These are phyloP conservation scores for Prionace glauca DNA, from an alignment of 2,797 vertebrate genomes.

Conservation along the genomic window DNA sequence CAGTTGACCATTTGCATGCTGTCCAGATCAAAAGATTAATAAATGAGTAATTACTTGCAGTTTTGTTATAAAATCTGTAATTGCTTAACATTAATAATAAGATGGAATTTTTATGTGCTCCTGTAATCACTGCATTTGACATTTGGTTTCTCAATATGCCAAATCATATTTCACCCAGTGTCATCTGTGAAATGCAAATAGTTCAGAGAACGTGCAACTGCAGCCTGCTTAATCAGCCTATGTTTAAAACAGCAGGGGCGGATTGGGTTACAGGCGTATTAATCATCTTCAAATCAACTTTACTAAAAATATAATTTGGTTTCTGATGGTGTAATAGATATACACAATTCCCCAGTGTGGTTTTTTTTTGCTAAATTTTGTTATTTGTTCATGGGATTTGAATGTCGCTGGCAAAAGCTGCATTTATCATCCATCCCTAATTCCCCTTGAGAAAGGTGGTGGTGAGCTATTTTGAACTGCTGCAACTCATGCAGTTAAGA, in stretches of 20 bases:
- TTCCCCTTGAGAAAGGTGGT: neutral
- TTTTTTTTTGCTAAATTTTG: neutral
- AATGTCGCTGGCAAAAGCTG: neutral
- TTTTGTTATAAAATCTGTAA: neutral
- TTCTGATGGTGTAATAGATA: neutral
- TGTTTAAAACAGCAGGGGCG: neutral
- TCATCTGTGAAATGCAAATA: neutral
- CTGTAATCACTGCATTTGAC: neutral
- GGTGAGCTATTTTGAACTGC: neutral
- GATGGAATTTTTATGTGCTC: neutral
- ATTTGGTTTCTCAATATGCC: neutral
- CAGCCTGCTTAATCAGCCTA: neutral
- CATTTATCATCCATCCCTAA: neutral
- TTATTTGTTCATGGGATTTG: neutral
- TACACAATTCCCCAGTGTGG: neutral
- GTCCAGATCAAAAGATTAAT: neutral
- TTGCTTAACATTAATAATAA: neutral
- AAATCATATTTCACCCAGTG: neutral
- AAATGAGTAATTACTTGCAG: neutral
- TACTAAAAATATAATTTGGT: neutral
- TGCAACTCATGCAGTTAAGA: neutral
- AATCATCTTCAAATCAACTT: neutral
- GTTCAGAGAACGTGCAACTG: neutral
- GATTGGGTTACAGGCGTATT: neutral
- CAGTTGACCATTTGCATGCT: neutral